Conservation (phyloP, 23 tunicate genomes). For the Diplosoma virens region DNA sequence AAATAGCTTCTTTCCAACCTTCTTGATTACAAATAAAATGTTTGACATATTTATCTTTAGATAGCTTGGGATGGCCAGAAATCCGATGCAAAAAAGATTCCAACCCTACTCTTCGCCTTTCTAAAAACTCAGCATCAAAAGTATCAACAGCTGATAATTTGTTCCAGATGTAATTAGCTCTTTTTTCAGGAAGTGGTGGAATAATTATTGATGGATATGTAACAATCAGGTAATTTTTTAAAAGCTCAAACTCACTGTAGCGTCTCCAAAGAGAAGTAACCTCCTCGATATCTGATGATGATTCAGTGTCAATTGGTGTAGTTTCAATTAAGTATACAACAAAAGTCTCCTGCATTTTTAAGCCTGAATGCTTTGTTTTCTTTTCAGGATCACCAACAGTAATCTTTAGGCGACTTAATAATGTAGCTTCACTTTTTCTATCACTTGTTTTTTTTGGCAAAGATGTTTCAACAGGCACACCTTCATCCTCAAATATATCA, state of each 20-base stretch:
- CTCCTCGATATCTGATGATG: constrained; percentile 11
- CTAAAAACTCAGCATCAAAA: constrained; percentile 78
- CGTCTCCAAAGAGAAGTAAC: constrained; percentile 80
- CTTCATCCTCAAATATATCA: constrained; percentile 62
- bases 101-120: constrained; percentile 69
- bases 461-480: constrained; percentile 33
- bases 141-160: constrained; percentile 72
- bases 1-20: constrained; percentile 61
- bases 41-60: constrained; percentile 47
- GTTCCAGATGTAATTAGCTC: constrained; percentile 80
- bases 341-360: constrained; percentile 93
- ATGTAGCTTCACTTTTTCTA: background rate
- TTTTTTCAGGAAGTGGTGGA: constrained; percentile 89
- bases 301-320: constrained; percentile 28
- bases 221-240: constrained; percentile 68
- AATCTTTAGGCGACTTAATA: constrained; percentile 53
- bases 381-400: constrained; percentile 88
- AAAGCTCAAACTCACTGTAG: constrained; percentile 87
- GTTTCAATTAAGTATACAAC: constrained; percentile 74
- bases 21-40: constrained; percentile 63
- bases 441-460: background rate
- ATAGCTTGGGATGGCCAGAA: constrained; percentile 45
- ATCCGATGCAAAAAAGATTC: constrained; percentile 79
- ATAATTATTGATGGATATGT: constrained; percentile 74
- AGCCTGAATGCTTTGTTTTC: constrained; percentile 43